Evolutionary conservation across 2,888 invertebrate species (phyloP).

Genomic region (Elmis aenea): DNA sequence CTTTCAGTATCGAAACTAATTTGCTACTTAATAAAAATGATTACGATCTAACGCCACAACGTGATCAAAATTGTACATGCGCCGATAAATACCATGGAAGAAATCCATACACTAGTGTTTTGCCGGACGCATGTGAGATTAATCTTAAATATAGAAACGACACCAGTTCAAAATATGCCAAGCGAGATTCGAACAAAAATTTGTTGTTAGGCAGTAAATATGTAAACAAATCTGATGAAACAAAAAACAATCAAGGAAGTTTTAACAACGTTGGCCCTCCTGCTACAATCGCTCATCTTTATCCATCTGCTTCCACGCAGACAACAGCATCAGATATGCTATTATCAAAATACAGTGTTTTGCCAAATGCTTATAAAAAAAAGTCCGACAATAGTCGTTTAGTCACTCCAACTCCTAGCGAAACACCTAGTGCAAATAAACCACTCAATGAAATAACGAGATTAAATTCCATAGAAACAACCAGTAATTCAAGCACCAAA

Average conservation of each 20-base stretch:
- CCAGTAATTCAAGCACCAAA: too few relatives aligned
- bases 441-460: too few relatives aligned
- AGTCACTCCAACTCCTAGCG: too few relatives aligned
- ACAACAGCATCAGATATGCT: too few relatives aligned
- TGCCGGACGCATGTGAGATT: neutral
- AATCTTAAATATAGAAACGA: neutral
- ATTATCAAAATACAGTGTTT: too few relatives aligned
- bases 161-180: neutral
- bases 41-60: slow-evolving; percentile 16
- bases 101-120: neutral
- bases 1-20: neutral
- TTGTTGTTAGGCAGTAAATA: neutral
- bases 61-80: slow-evolving; percentile 1
- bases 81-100: neutral
- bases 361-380: too few relatives aligned
- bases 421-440: too few relatives aligned
- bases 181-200: neutral
- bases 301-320: neutral
- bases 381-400: too few relatives aligned
- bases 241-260: too few relatives aligned
- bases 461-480: too few relatives aligned
- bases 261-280: neutral
- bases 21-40: slow-evolving; percentile 2
- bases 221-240: neutral
- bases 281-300: neutral